These are phyloP conservation scores for Alethe castanea DNA, from an alignment of 2,113 vertebrate species.

Conservation along the genomic window DNA sequence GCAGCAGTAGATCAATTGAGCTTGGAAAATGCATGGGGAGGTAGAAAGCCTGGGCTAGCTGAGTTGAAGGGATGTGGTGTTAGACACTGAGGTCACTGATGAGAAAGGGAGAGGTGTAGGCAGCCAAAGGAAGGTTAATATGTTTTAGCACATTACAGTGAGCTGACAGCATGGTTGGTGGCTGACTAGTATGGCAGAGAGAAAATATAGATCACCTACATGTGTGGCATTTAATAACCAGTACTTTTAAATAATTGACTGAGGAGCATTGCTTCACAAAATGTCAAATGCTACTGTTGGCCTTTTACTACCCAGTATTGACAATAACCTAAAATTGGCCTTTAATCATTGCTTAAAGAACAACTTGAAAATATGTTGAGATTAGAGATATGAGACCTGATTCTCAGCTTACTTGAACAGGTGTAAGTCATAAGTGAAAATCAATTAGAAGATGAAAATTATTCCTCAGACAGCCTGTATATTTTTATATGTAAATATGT, in stretches of 20 bases:
- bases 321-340: conserved; percentile 77
- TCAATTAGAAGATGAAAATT: not conserved
- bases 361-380: conserved; percentile 66
- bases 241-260: conserved; percentile 75
- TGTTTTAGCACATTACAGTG: conserved; percentile 61
- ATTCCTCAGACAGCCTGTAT: not conserved
- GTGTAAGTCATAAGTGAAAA: not conserved
- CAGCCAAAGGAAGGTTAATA: conserved; percentile 39
- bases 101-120: not conserved
- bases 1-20: conserved; percentile 50
- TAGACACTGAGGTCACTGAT: conserved; percentile 30
- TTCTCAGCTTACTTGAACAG: not conserved
- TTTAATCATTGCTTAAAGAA: conserved; percentile 80
- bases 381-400: not conserved
- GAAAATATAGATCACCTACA: conserved; percentile 49
- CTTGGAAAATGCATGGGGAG: conserved; percentile 19
- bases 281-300: conserved; percentile 75
- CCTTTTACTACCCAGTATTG: conserved; percentile 67
- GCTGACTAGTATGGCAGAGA: not conserved
- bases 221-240: conserved; percentile 80
- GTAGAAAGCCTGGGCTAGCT: conserved; percentile 24
- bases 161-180: conserved; percentile 68
- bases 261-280: conserved; percentile 72
- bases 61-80: conserved; percentile 21
- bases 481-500: not conserved